phyloP scores from a whole-genome alignment of 2,113 vertebrate genomes.

The Typhlomys cinereus region DNA sequence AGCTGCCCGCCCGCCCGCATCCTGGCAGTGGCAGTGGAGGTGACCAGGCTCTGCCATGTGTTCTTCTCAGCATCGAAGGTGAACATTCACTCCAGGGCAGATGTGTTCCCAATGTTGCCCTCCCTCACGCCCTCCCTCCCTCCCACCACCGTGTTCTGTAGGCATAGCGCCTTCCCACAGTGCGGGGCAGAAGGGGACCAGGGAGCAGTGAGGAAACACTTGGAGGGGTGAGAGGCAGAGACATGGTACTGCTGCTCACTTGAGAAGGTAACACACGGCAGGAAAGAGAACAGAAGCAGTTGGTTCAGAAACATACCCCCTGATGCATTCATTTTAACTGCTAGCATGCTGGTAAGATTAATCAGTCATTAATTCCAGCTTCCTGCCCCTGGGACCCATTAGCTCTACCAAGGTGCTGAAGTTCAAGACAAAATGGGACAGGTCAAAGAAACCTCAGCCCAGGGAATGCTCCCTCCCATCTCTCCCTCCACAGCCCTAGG shows the following conservation, averaged over 20 bases:
- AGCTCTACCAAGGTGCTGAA: background rate
- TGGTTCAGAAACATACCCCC: background rate
- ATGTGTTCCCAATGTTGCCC: background rate
- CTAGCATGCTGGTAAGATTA: background rate
- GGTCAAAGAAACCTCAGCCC: background rate
- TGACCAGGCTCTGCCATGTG: background rate
- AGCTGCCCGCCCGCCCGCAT: background rate
- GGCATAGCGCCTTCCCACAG: too few relatives aligned
- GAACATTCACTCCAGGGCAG: background rate
- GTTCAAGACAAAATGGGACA: background rate
- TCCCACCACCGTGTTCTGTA: background rate
- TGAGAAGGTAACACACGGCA: background rate
- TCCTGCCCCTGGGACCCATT: background rate
- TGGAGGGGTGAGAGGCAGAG: background rate
- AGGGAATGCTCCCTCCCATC: background rate
- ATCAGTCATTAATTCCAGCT: background rate
- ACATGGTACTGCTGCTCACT: background rate
- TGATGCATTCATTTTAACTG: background rate
- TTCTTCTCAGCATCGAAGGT: background rate
- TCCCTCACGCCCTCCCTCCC: too few relatives aligned
- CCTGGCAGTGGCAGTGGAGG: background rate
- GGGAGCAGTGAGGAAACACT: background rate
- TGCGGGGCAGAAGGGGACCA: too few relatives aligned
- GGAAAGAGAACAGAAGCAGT: background rate
- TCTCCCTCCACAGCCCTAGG: background rate